These are phyloP conservation scores for Opisthocomus hoazin DNA, from an alignment of 2,113 vertebrate genomes.

Conservation along the genomic window DNA sequence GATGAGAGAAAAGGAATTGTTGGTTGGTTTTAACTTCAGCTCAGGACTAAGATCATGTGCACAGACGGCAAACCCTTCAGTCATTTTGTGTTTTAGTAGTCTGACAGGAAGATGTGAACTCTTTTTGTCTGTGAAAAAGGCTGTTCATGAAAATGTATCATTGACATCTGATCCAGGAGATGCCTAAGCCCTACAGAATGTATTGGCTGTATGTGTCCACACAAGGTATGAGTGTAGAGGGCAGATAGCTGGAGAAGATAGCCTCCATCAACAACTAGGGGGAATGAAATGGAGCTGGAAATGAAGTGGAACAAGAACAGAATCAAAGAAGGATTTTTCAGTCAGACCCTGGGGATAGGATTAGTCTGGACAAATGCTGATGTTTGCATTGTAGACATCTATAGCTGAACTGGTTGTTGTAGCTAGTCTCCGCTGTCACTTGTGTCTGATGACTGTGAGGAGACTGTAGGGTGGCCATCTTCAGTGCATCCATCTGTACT, in stretches of 20 bases:
- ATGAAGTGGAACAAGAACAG: background rate
- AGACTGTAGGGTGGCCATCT: background rate
- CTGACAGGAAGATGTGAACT: background rate
- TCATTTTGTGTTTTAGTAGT: background rate
- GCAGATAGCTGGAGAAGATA: background rate
- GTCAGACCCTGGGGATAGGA: background rate
- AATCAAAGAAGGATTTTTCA: background rate
- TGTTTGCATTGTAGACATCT: background rate
- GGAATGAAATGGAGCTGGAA: background rate
- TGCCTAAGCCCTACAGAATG: background rate
- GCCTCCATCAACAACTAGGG: accelerated
- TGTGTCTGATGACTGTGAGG: background rate
- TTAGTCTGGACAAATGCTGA: background rate
- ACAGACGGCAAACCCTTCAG: background rate
- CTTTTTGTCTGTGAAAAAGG: background rate
- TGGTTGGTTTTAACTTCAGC: background rate
- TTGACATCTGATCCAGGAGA: background rate
- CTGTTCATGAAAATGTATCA: background rate
- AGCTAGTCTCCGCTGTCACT: background rate
- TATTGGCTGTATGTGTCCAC: background rate
- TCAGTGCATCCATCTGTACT: background rate
- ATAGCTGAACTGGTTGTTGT: background rate
- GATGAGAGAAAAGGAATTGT: background rate
- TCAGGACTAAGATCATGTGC: accelerated
- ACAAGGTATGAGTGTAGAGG: background rate